These are phyloP conservation scores for Drosophila eugracilis DNA, from an alignment of 1,140 invertebrate genomes.

Conservation along the genomic window DNA sequence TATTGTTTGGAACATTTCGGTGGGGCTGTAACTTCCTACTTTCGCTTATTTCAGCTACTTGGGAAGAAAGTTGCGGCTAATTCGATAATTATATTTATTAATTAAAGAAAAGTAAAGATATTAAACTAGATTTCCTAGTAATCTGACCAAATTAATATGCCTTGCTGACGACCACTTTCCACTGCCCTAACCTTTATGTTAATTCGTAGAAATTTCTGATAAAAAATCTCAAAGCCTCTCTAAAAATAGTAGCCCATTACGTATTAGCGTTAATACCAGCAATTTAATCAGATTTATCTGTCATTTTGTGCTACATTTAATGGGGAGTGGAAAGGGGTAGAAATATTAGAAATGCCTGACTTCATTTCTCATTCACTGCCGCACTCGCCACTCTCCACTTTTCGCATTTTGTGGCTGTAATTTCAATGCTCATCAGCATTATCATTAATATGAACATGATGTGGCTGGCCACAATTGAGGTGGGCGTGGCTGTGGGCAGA, in stretches of 20 bases:
- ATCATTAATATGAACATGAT: slow-evolving; percentile 49
- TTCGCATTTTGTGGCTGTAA: neutral
- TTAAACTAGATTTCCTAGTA: too few relatives aligned
- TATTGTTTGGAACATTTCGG: neutral
- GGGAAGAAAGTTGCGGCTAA: too few relatives aligned
- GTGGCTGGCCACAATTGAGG: slow-evolving; percentile 35
- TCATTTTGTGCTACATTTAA: neutral
- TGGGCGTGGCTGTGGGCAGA: slow-evolving; percentile 16
- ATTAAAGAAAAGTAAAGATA: too few relatives aligned
- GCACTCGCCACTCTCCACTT: neutral
- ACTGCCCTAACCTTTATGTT: too few relatives aligned
- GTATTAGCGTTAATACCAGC: neutral
- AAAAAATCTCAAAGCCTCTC: too few relatives aligned
- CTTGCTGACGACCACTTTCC: too few relatives aligned
- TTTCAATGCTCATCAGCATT: slow-evolving; percentile 32
- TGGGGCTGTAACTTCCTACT: too few relatives aligned
- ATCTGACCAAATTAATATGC: too few relatives aligned
- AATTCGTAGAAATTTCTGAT: too few relatives aligned
- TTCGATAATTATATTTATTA: too few relatives aligned
- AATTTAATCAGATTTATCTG: slow-evolving; percentile 4
- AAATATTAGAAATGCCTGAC: neutral
- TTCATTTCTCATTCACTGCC: neutral
- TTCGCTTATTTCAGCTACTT: too few relatives aligned
- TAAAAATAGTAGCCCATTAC: neutral
- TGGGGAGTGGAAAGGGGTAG: too few relatives aligned